Evolutionary conservation across 2,113 vertebrate genomes (phyloP).

Genomic region (Mellivora capensis): DNA sequence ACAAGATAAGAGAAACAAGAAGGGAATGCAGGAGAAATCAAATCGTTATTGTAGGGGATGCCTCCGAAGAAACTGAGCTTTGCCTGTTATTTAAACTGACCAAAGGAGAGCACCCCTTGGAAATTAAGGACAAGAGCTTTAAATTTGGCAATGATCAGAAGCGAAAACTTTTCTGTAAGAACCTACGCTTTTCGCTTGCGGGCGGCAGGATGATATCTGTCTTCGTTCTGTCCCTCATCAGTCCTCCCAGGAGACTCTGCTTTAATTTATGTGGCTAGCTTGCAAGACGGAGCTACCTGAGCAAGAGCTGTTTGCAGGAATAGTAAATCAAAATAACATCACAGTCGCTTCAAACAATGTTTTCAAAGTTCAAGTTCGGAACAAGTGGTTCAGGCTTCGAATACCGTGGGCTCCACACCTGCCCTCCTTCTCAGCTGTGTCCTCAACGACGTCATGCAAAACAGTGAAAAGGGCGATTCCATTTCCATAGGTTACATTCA

Average conservation of each 20-base stretch:
- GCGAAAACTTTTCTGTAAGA: slow-evolving; percentile 72
- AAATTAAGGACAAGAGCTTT: slow-evolving; percentile 68
- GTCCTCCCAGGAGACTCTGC: slow-evolving; percentile 20
- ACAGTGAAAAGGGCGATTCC: slow-evolving; percentile 4
- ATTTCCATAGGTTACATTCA: slow-evolving; percentile 68
- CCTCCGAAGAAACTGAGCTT: slow-evolving; percentile 62
- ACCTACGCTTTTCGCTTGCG: slow-evolving; percentile 34
- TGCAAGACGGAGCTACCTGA: not conserved
- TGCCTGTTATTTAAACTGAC: slow-evolving; percentile 61
- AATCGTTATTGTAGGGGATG: slow-evolving; percentile 42
- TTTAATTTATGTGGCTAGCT: slow-evolving; percentile 52
- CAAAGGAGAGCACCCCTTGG: slow-evolving; percentile 64
- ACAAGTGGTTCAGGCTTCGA: slow-evolving; percentile 24
- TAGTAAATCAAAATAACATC: slow-evolving; percentile 52
- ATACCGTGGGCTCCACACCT: slow-evolving; percentile 28
- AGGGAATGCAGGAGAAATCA: slow-evolving; percentile 38
- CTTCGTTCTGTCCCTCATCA: slow-evolving; percentile 42
- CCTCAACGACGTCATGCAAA: slow-evolving; percentile 57
- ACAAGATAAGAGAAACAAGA: slow-evolving; percentile 62
- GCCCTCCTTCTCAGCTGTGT: slow-evolving; percentile 45
- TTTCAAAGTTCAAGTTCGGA: slow-evolving; percentile 56
- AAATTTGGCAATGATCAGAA: slow-evolving; percentile 67
- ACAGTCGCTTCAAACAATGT: slow-evolving; percentile 41
- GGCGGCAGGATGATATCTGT: slow-evolving; percentile 44
- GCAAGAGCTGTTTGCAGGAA: not conserved